phyloP scores from a whole-genome alignment of 37 sponge, comb jelly and placozoan species.

The Spongilla lacustris region DNA sequence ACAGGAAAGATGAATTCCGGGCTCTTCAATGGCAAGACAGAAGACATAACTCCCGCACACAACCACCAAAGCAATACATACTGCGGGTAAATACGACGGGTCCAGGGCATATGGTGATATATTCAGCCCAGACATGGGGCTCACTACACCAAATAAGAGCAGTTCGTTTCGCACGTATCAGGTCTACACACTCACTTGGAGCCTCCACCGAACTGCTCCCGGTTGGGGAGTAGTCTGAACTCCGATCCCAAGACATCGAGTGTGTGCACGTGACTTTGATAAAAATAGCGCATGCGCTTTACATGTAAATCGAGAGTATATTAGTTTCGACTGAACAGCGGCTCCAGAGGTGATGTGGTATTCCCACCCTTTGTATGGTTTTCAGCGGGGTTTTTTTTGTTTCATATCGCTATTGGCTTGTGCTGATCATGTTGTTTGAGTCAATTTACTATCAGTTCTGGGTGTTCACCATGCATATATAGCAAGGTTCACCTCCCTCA shows the following conservation, averaged over 20 bases:
- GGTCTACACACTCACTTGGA: neutral
- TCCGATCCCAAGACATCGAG: neutral
- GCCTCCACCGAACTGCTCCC: neutral
- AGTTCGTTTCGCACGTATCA: neutral
- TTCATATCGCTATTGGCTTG: too few relatives aligned
- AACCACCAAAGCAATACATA: conserved; percentile 6
- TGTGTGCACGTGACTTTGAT: neutral
- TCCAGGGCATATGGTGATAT: conserved; percentile 79
- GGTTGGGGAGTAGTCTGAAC: neutral
- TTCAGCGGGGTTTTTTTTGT: too few relatives aligned
- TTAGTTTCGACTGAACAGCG: too few relatives aligned
- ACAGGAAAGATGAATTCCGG: conserved; percentile 87
- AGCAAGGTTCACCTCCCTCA: too few relatives aligned
- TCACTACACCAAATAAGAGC: neutral
- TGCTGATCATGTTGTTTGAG: too few relatives aligned
- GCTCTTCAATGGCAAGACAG: conserved; percentile 10
- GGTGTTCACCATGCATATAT: too few relatives aligned
- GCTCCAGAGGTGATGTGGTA: too few relatives aligned
- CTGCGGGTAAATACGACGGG: conserved; percentile 72
- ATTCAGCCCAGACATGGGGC: neutral
- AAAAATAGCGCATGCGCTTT: neutral
- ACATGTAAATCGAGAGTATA: too few relatives aligned
- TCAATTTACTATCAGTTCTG: too few relatives aligned
- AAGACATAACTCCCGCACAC: neutral
- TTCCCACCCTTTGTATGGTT: too few relatives aligned